A percentile compares a stretch with the other conserved stretches of the same genome.
Conservation (phyloP, 2,113 vertebrate species). For the Sinocyclocheilus anophthalmus region DNA sequence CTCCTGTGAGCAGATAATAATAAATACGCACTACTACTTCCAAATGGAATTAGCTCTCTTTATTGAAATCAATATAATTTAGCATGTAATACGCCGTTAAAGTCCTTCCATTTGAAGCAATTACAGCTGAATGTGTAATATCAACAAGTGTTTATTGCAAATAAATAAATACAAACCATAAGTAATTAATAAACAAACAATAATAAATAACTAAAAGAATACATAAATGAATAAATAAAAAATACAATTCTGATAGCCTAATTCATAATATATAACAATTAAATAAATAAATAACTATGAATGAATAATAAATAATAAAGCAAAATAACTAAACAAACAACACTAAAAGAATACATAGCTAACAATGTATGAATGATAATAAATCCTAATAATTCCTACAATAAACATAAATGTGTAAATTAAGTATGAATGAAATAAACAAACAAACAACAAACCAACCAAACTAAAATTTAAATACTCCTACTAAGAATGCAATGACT, state of each 20-base stretch:
- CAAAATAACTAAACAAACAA: too few species aligned
- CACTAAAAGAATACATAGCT: too few species aligned
- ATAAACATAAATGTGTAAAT: too few species aligned
- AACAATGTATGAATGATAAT: neutral
- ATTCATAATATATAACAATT: neutral
- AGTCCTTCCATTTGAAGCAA: neutral
- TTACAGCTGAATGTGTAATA: neutral
- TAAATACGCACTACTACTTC: neutral
- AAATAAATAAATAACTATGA: neutral
- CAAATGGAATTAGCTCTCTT: neutral
- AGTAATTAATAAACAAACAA: neutral
- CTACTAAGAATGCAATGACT: too few species aligned
- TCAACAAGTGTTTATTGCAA: neutral
- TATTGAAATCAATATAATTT: neutral
- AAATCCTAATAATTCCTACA: too few species aligned
- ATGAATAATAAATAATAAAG: too few species aligned
- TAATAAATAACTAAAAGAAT: neutral
- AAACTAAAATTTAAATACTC: too few species aligned
- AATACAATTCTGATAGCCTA: neutral
- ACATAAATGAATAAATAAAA: neutral
- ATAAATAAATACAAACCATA: neutral
- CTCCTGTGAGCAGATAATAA: constrained; percentile 75
- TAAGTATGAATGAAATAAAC: too few species aligned
- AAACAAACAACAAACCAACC: too few species aligned
- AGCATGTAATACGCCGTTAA: neutral